These are phyloP conservation scores for Slavum lentiscoides DNA, from an alignment of 2,888 invertebrate species.

Conservation along the genomic window DNA sequence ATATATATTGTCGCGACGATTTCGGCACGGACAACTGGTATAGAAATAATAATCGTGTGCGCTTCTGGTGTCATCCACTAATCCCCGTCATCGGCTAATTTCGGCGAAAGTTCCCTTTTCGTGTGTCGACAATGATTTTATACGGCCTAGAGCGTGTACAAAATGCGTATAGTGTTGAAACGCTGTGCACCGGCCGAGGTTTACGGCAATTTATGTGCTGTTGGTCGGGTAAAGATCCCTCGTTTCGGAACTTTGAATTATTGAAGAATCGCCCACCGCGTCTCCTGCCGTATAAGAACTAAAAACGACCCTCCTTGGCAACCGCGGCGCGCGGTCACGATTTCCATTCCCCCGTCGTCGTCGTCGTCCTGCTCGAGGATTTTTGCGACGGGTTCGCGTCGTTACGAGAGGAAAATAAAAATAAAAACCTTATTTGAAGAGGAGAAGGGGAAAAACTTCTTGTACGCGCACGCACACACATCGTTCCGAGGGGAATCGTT, in stretches of 20 bases:
- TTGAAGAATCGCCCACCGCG: constrained; percentile 35
- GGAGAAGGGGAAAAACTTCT: constrained; percentile 23
- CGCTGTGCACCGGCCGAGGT: constrained; percentile 40
- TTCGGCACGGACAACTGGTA: background rate
- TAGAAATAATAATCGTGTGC: too few relatives aligned
- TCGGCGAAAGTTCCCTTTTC: constrained; percentile 34
- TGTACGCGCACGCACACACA: constrained; percentile 21
- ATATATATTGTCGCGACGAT: background rate
- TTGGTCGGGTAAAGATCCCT: constrained; percentile 47
- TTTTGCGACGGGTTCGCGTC: constrained; percentile 21
- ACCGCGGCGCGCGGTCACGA: constrained; percentile 43
- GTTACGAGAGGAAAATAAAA: constrained; percentile 36
- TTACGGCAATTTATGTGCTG: constrained; percentile 52
- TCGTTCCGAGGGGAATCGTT: constrained; percentile 50
- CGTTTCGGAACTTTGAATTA: constrained; percentile 52
- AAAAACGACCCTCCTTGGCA: constrained; percentile 34
- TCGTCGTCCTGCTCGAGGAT: too few relatives aligned
- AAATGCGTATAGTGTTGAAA: constrained; percentile 45
- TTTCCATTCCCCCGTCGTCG: constrained; percentile 21
- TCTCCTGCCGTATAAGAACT: background rate
- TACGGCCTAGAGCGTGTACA: background rate
- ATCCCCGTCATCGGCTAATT: constrained; percentile 21
- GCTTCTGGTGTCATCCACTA: constrained; percentile 7
- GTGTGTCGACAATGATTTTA: background rate
- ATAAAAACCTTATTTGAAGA: background rate